Evolutionary conservation across 2,797 vertebrate genomes (phyloP).

Genomic region (Huso huso): DNA sequence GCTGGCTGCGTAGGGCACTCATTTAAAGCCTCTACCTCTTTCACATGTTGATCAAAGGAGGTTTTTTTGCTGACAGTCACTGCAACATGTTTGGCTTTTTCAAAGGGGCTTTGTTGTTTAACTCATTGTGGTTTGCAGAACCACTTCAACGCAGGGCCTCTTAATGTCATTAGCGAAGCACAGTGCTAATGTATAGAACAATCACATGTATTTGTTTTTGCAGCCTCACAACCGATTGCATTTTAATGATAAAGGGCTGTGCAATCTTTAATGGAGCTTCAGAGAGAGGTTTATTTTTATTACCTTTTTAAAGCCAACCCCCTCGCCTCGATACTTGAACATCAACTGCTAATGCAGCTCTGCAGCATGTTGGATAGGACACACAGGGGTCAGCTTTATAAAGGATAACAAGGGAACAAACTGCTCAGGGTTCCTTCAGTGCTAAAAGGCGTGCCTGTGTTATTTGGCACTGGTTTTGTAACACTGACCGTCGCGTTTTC

Average conservation of each 20-base stretch:
- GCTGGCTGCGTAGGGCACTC: slow-evolving; percentile 37
- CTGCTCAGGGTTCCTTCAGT: too few relatives aligned
- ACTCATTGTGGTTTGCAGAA: slow-evolving; percentile 36
- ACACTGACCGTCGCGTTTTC: too few relatives aligned
- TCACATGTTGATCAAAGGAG: slow-evolving; percentile 44
- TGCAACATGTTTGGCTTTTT: slow-evolving; percentile 42
- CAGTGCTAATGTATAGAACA: slow-evolving; percentile 47
- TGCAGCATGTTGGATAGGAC: too few relatives aligned
- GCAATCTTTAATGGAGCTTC: slow-evolving; percentile 42
- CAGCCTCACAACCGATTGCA: slow-evolving; percentile 48
- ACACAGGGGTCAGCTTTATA: too few relatives aligned
- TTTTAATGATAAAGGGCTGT: slow-evolving; percentile 60
- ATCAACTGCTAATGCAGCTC: too few relatives aligned
- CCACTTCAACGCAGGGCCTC: slow-evolving; percentile 57
- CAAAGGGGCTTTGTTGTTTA: slow-evolving; percentile 53
- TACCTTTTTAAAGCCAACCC: slow-evolving; percentile 40
- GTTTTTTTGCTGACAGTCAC: slow-evolving; percentile 49
- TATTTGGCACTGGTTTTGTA: too few relatives aligned
- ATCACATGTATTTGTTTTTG: slow-evolving; percentile 66
- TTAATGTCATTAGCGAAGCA: slow-evolving; percentile 54
- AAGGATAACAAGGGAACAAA: too few relatives aligned
- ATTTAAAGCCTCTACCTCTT: slow-evolving; percentile 23
- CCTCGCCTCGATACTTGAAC: slow-evolving; percentile 28
- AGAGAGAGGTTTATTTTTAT: slow-evolving; percentile 53
- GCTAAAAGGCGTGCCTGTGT: too few relatives aligned